phyloP scores from a whole-genome alignment of 2,888 invertebrate genomes.

The Cosmopolites sordidus region DNA sequence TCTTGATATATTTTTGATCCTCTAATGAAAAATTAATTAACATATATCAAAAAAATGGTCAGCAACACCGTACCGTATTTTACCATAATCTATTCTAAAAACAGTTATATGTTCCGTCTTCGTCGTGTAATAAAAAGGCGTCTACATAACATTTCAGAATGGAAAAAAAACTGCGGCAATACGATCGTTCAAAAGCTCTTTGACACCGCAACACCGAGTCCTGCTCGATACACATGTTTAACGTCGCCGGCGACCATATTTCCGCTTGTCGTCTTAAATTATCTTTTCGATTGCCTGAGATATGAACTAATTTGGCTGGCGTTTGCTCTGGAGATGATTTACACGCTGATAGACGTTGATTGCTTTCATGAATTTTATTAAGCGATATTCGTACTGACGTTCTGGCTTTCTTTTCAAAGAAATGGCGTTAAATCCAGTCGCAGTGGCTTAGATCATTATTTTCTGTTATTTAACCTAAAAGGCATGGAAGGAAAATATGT shows the following conservation, averaged over 20 bases:
- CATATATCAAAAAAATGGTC: no score
- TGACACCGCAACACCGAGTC: not conserved
- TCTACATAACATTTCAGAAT: no score
- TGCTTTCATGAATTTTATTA: not conserved
- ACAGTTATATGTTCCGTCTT: no score
- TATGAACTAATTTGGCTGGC: slow-evolving; percentile 26
- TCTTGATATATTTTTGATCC: no score
- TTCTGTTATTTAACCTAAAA: no score
- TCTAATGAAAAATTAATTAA: no score
- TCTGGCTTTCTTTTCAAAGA: not conserved
- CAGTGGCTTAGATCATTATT: no score
- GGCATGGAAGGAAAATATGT: no score
- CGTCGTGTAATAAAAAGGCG: no score
- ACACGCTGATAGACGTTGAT: slow-evolving; percentile 2
- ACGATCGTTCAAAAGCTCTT: not conserved
- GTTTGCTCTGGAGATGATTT: slow-evolving; percentile 4
- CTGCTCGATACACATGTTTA: slow-evolving; percentile 28
- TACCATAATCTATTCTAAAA: no score
- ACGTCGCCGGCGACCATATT: slow-evolving; percentile 32
- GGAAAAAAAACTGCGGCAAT: no score
- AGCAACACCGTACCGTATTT: no score
- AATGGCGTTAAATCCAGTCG: not conserved
- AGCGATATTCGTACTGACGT: not conserved
- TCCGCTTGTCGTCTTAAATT: slow-evolving; percentile 40
- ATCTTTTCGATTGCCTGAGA: slow-evolving; percentile 37